Evolutionary conservation across 1,140 invertebrate genomes (phyloP).

Genomic region (Hypsibius dujardini): DNA sequence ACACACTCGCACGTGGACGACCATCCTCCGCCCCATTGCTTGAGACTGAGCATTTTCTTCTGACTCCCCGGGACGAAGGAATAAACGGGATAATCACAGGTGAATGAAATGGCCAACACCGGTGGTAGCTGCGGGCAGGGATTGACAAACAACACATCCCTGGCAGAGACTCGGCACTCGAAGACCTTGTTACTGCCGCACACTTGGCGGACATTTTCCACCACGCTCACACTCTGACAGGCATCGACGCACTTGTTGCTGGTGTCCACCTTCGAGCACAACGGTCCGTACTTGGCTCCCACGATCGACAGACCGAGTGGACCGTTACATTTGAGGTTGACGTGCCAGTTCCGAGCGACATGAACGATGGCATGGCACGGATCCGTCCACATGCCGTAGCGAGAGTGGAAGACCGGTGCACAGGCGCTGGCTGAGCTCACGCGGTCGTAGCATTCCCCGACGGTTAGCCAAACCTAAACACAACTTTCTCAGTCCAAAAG

Average conservation of each 20-base stretch:
- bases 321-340: background rate
- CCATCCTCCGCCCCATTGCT: too few species aligned
- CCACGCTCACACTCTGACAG: background rate
- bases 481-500: too few species aligned
- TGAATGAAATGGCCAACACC: constrained; percentile 4
- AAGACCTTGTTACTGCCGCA: background rate
- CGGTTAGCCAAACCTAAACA: too few species aligned
- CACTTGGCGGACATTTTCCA: background rate
- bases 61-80: too few species aligned
- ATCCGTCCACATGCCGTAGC: background rate
- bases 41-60: too few species aligned
- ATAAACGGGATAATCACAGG: background rate
- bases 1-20: too few species aligned
- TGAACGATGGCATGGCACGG: background rate
- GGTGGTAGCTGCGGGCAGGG: background rate
- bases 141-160: background rate
- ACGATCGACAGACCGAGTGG: background rate
- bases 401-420: background rate
- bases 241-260: background rate
- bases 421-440: background rate
- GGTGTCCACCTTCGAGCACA: background rate
- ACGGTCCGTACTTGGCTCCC: background rate
- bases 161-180: background rate
- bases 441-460: too few species aligned
- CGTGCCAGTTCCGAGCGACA: background rate